phyloP scores from a whole-genome alignment of 2,888 invertebrate species.

The Tetanocera ferruginea region DNA sequence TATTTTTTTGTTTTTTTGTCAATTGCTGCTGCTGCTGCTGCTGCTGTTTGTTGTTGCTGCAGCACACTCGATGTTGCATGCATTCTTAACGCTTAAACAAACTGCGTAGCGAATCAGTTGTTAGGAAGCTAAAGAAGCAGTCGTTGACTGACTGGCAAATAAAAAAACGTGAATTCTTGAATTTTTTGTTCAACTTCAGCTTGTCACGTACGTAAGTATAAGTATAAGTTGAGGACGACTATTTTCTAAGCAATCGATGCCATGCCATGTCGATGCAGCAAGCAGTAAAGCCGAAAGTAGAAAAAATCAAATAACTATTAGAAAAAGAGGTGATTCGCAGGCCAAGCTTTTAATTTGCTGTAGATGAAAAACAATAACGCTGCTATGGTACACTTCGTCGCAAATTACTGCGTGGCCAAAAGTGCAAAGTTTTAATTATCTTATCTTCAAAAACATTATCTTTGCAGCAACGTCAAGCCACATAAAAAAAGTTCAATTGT shows the following conservation, averaged over 20 bases:
- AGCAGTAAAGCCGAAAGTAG: neutral
- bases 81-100: conserved; percentile 3
- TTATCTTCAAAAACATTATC: neutral
- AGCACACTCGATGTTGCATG: neutral
- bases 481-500: conserved; percentile 33
- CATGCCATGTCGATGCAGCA: too few species aligned
- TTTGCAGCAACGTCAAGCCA: conserved; percentile 7
- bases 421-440: neutral
- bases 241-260: neutral
- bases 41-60: too few species aligned
- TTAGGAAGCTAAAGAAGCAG: too few species aligned
- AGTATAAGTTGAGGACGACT: neutral
- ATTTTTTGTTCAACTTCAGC: neutral
- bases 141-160: too few species aligned
- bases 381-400: neutral
- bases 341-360: neutral
- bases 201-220: neutral
- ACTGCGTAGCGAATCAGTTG: neutral
- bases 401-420: neutral
- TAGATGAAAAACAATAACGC: neutral
- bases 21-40: too few species aligned
- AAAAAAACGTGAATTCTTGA: too few species aligned
- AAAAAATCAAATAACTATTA: neutral
- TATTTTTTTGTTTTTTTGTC: too few species aligned
- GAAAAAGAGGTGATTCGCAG: neutral